phyloP scores from a whole-genome alignment of 2,888 invertebrate genomes.

The Fragum fragum region DNA sequence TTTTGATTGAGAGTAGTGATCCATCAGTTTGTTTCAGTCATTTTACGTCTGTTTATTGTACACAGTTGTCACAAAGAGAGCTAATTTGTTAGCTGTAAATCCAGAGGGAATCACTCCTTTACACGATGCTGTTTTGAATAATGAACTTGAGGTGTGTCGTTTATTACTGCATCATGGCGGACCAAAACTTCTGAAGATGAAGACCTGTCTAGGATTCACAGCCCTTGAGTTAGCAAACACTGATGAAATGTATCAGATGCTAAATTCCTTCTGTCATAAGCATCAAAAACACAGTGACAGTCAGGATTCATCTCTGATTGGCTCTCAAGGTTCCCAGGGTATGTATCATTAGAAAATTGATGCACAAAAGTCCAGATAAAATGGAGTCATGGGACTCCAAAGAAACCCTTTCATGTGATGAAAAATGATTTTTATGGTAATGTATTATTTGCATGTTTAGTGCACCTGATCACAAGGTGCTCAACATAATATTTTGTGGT shows the following conservation, averaged over 20 bases:
- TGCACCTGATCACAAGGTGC: too few species aligned
- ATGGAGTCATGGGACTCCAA: too few species aligned
- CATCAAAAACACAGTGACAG: slow-evolving; percentile 20
- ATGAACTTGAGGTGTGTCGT: slow-evolving; percentile 88
- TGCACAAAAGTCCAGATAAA: too few species aligned
- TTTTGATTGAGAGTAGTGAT: too few species aligned
- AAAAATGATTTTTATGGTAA: too few species aligned
- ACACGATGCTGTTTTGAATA: slow-evolving; percentile 90
- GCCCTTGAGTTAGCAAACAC: slow-evolving; percentile 75
- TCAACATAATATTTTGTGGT: too few species aligned
- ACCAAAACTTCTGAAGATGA: slow-evolving; percentile 66
- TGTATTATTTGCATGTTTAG: too few species aligned
- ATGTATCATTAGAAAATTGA: too few species aligned
- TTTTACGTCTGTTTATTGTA: too few species aligned
- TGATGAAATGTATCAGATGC: slow-evolving; percentile 71
- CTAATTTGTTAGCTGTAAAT: slow-evolving; percentile 74
- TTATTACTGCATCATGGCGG: slow-evolving; percentile 89
- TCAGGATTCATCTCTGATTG: slow-evolving; percentile 28
- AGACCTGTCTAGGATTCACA: slow-evolving; percentile 66
- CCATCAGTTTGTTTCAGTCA: too few species aligned
- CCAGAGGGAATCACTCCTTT: slow-evolving; percentile 90
- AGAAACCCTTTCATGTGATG: too few species aligned
- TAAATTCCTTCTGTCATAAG: slow-evolving; percentile 46
- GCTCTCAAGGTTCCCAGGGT: slow-evolving; percentile 56
- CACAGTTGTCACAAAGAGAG: slow-evolving; percentile 53